Base-by-base conservation (phyloP, 2,113 vertebrate species). In the Taxidea taxus region DNA sequence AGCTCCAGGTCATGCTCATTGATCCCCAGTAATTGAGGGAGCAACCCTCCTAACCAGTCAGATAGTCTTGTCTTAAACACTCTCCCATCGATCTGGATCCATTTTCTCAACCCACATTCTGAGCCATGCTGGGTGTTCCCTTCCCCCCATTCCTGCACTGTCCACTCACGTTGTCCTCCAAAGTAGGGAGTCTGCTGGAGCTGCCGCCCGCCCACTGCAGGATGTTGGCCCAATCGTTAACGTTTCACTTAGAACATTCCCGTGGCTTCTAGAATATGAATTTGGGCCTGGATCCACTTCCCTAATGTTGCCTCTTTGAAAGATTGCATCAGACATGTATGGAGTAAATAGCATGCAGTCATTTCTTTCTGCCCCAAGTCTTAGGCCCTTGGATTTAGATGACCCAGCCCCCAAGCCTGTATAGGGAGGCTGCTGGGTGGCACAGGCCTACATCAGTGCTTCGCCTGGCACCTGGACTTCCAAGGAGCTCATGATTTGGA, bases 91-190 rank as follows among this genome's bases (percentile, higher is more conserved):
- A 88, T 49, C 23, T 15, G 21, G 51, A 39, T n/a, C 15, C 29
- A 25, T 82, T 92, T 44, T 70, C 64, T 51, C 4, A 25, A 34
- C 16, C 25, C 44, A 10, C 15, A 14, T 42, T 84, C 74, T 11
- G 7, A 94, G 66, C 14, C 70, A 62, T 44, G 15, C 44, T 90
- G 72, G 64, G 2, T 39, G 47, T 8, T 21, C 39, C 27, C 47
- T 56, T 54, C 84, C 39, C 25, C 84, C 25, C 58, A 4, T 68
- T 68, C 56, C 31, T 44, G n/a, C 72, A 54, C 68, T 93, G 58
- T 15, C 49, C 51, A 47, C 23, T 74, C 5, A 9, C 1, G 20
- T 60, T 0, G 0, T 34, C 56, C 77, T 62, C 1, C 0, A 6
- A 51, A 51, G 39, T 5, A 7, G 49, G 77, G n/a, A 42, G 56